Evolutionary conservation across 2,888 invertebrate genomes (phyloP).

Genomic region (Agriopis leucophaearia): DNA sequence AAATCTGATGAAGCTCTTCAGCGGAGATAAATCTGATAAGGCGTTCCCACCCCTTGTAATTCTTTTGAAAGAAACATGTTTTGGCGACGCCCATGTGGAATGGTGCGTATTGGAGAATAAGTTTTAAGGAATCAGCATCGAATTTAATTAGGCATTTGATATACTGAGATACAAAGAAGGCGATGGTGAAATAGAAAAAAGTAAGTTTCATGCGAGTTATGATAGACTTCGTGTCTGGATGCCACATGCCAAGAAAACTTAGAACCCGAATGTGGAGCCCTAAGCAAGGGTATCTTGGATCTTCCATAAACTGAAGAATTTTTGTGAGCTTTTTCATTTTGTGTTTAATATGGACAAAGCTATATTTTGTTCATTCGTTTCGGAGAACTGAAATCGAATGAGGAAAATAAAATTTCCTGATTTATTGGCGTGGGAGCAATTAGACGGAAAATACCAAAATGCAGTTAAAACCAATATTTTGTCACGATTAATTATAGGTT

Average conservation of each 20-base stretch:
- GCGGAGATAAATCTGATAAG: constrained; percentile 63
- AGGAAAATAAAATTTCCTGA: constrained; percentile 25
- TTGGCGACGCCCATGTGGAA: constrained; percentile 71
- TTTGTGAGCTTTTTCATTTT: constrained; percentile 37
- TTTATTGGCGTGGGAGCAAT: constrained; percentile 59
- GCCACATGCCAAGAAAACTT: constrained; percentile 62
- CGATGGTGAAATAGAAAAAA: constrained; percentile 55
- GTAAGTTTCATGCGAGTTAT: constrained; percentile 55
- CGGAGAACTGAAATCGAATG: constrained; percentile 34
- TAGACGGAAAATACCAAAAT: constrained; percentile 44
- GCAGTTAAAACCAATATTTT: constrained; percentile 58
- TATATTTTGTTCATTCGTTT: no score
- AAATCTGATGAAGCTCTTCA: constrained; percentile 58
- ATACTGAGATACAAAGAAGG: constrained; percentile 67
- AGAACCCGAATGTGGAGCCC: constrained; percentile 64
- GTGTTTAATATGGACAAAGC: constrained; percentile 21
- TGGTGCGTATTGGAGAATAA: constrained; percentile 67
- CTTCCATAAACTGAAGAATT: constrained; percentile 53
- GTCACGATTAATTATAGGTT: constrained; percentile 60
- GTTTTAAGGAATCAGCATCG: constrained; percentile 54
- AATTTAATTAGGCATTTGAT: constrained; percentile 59
- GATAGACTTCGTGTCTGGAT: constrained; percentile 51
- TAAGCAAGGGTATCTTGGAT: constrained; percentile 62
- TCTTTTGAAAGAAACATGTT: constrained; percentile 60
- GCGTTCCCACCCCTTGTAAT: constrained; percentile 61